Conservation (phyloP, 2,888 invertebrate species). For the Cantharis lateralis region DNA sequence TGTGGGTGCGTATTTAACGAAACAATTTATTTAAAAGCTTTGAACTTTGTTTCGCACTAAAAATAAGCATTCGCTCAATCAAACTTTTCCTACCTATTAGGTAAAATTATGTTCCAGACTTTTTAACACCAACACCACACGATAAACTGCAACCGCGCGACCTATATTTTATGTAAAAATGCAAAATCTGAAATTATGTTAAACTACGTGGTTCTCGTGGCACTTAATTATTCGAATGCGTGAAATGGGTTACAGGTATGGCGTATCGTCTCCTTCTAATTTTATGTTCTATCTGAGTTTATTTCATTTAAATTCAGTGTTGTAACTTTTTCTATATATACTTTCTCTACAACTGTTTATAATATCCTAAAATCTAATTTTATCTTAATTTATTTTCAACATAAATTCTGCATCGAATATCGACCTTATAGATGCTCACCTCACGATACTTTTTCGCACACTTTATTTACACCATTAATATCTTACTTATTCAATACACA, state of each 20-base stretch:
- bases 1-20: neutral
- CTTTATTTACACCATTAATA: neutral
- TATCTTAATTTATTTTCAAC: slow-evolving; percentile 50
- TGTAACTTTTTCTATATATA: slow-evolving; percentile 21
- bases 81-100: slow-evolving; percentile 1
- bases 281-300: neutral
- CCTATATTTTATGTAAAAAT: neutral
- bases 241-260: neutral
- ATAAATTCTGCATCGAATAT: slow-evolving; percentile 17
- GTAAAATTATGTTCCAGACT: neutral
- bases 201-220: slow-evolving; percentile 12
- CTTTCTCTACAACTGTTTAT: slow-evolving; percentile 40
- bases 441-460: slow-evolving; percentile 6
- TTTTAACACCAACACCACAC: neutral
- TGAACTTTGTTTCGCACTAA: neutral
- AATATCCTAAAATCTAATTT: slow-evolving; percentile 51
- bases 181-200: neutral
- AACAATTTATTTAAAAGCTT: neutral
- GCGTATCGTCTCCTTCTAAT: neutral
- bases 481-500: neutral
- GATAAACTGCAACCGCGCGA: neutral
- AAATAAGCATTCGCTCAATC: neutral
- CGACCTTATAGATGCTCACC: slow-evolving; percentile 14
- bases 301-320: slow-evolving; percentile 22
- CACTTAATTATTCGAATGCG: slow-evolving; percentile 9